Base-by-base conservation (phyloP, 2,113 vertebrate species). In the Urocolius indicus region DNA sequence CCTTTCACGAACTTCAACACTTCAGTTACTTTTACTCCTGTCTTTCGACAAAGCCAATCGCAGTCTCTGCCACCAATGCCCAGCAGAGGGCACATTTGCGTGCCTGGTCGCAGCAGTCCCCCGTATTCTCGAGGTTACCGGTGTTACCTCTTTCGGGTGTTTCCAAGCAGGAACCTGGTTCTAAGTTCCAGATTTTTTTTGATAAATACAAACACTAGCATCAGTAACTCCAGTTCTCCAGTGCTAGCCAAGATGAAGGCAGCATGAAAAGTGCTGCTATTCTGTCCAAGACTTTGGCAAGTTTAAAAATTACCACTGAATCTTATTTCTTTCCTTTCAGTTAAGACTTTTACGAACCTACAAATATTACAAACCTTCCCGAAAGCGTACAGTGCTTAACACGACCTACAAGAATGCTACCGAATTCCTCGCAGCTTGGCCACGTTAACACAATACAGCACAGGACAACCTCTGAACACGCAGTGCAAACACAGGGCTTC, bases 41-140 rank as follows among this genome's bases (percentile, higher is more conserved):
- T 41, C 38, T 41, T 41, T 41, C 4, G 14, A 9, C 12, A 3
- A 5, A 2, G 22, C 30, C 24, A 77, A 10, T 14, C 10, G 26
- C 48, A 61, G 66, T 7, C 59, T 43, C 73, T 78, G 9, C 21
- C 21, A 9, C 0, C 20, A 14, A 11, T 18, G 19, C 13, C 94
- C 96, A 80, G 85, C 67, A 95, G 96, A 97, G 96, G 94, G 74
- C 92, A 48, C 2, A 23, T 6, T 46, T 49, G 17, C 9, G 43
- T 5, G 20, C 13, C 1, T 1, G 8, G 20, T 11, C 12, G 22
- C 38, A 73, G 32, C 19, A 17, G 20, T 16, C 22, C 12, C 22
- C 43, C 16, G 1, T 7, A 12, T 27, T 13, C 41, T 1, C 11
- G 24, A 13, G 8, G 13, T 10, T 13, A 57, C 5, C 4, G 4